Conservation (phyloP, 2,113 vertebrate species). For the Polypterus senegalus region DNA sequence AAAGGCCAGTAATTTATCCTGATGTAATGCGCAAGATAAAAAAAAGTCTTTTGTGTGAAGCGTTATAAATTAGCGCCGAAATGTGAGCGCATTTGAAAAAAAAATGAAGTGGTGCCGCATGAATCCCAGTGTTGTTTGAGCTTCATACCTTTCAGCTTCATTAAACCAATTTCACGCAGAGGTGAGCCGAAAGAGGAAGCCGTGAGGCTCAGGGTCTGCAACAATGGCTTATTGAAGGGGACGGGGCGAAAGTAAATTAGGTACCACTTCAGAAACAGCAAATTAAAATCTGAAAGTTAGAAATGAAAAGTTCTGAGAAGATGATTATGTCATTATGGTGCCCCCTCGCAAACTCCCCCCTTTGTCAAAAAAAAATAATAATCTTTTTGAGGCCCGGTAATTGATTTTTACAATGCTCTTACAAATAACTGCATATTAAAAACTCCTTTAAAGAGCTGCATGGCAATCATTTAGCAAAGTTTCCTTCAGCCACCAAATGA, state of each 20-base stretch:
- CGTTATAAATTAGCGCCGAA: conserved; percentile 90
- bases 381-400: conserved; percentile 67
- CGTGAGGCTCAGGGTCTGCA: conserved; percentile 75
- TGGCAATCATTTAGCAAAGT: too few species aligned
- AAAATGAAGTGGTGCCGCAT: conserved; percentile 84
- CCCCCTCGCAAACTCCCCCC: conserved; percentile 29
- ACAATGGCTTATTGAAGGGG: conserved; percentile 98
- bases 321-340: conserved; percentile 74
- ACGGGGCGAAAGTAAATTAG: conserved; percentile 98
- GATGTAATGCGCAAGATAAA: conserved; percentile 89
- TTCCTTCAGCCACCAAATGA: too few species aligned
- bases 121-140: conserved; percentile 96
- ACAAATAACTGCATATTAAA: conserved; percentile 44
- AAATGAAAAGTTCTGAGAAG: conserved; percentile 63
- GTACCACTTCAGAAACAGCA: conserved; percentile 94
- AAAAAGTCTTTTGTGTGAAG: conserved; percentile 78
- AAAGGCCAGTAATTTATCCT: conserved; percentile 81
- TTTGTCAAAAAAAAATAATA: conserved; percentile 45
- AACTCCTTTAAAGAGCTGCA: conserved; percentile 12
- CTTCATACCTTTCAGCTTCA: conserved; percentile 99
- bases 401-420: conserved; percentile 63
- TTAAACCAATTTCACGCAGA: conserved; percentile 99
- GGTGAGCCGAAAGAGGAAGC: conserved; percentile 98
- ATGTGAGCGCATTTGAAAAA: conserved; percentile 69
- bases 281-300: conserved; percentile 74